Conservation (phyloP, 2,888 invertebrate species). For the Chrysina gloriosa region DNA sequence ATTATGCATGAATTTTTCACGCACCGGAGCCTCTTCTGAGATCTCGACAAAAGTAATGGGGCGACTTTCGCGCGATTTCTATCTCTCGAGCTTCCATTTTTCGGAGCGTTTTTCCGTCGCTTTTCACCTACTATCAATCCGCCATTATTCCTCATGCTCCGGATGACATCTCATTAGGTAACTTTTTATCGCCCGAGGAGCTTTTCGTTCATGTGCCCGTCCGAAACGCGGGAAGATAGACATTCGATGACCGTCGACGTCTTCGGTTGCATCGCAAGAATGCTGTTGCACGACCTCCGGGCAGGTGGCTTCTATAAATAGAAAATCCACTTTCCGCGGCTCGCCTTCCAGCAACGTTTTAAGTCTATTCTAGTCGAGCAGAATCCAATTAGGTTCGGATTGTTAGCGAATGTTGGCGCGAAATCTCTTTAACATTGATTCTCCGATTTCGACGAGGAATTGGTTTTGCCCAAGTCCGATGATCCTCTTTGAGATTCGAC, state of each 20-base stretch:
- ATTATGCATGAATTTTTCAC: slow-evolving; percentile 27
- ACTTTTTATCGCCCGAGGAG: not conserved
- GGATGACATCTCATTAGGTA: slow-evolving; percentile 8
- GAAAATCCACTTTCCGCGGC: slow-evolving; percentile 27
- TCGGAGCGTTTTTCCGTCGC: not conserved
- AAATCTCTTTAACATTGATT: not conserved
- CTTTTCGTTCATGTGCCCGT: not conserved
- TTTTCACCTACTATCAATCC: not conserved
- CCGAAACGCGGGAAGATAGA: slow-evolving; percentile 8
- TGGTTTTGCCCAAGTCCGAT: not conserved
- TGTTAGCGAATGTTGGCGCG: slow-evolving; percentile 3
- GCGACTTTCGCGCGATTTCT: slow-evolving; percentile 12
- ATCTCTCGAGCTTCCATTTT: slow-evolving; percentile 6
- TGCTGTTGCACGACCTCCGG: slow-evolving; percentile 7
- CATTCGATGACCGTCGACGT: slow-evolving; percentile 14
- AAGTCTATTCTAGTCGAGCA: slow-evolving; percentile 8
- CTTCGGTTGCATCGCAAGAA: slow-evolving; percentile 8
- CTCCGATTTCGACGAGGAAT: not conserved
- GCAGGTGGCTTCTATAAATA: slow-evolving; percentile 36
- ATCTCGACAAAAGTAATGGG: slow-evolving; percentile 3
- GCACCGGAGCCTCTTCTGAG: not conserved
- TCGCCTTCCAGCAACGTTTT: slow-evolving; percentile 18
- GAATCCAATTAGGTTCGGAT: slow-evolving; percentile 16
- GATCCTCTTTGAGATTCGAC: not conserved
- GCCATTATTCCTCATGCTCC: not conserved